Conservation (phyloP, 2,113 vertebrate species). For the Pogona vitticeps region DNA sequence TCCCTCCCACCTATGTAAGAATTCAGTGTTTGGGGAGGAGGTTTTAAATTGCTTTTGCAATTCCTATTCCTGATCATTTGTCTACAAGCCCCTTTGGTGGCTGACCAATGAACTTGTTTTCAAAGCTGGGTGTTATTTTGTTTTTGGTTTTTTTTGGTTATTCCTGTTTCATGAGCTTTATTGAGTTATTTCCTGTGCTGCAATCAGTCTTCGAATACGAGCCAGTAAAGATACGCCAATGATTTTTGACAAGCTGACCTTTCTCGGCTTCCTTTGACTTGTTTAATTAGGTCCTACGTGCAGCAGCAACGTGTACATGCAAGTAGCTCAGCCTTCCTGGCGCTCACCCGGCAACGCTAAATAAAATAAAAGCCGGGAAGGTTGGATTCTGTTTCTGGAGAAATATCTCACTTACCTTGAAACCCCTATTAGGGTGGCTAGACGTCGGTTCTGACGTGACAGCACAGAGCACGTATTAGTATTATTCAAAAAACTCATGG, state of each 20-base stretch:
- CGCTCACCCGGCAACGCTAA: slow-evolving; percentile 11
- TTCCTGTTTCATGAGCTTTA: slow-evolving; percentile 75
- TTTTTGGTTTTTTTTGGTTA: slow-evolving; percentile 53
- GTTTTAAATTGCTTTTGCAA: slow-evolving; percentile 66
- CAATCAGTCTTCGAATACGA: slow-evolving; percentile 82
- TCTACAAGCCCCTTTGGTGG: slow-evolving; percentile 44
- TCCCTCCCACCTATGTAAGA: not conserved
- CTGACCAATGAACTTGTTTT: slow-evolving; percentile 44
- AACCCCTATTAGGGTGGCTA: no score
- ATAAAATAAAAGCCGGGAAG: slow-evolving; percentile 44
- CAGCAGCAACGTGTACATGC: slow-evolving; percentile 77
- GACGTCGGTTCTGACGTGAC: no score
- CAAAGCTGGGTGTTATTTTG: slow-evolving; percentile 34
- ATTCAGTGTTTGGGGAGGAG: not conserved
- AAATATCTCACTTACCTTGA: not conserved
- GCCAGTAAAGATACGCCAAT: slow-evolving; percentile 78
- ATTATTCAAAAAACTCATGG: no score
- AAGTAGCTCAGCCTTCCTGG: slow-evolving; percentile 60
- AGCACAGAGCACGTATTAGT: no score
- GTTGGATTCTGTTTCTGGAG: not conserved
- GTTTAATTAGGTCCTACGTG: slow-evolving; percentile 82
- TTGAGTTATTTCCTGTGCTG: slow-evolving; percentile 79
- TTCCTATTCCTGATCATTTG: slow-evolving; percentile 60
- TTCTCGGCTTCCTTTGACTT: slow-evolving; percentile 80
- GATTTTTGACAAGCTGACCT: slow-evolving; percentile 84